phyloP scores from a whole-genome alignment of 2,113 vertebrate species.

The human (Homo sapiens) region GRCh38 chr17:72774001-72774500 shows the following conservation, averaged over 20 bases:
- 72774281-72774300: background rate
- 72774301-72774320: background rate
- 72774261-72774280: background rate
- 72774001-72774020: rapidly evolving
- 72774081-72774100: background rate
- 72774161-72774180: too few species aligned
- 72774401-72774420: conserved; percentile 25
- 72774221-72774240: background rate
- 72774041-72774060: background rate
- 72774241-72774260: background rate
- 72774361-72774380: background rate
- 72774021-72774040: background rate
- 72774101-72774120: background rate
- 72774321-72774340: background rate
- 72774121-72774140: background rate
- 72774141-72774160: background rate
- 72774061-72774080: background rate
- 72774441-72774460: background rate
- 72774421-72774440: conserved; percentile 46
- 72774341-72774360: background rate
- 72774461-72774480: background rate
- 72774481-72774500: background rate
- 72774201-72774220: background rate
- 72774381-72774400: background rate
- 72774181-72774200: background rate